These are phyloP conservation scores for Platyrinchus mystaceus DNA, from an alignment of 2,797 vertebrate genomes.

Conservation along the genomic window DNA sequence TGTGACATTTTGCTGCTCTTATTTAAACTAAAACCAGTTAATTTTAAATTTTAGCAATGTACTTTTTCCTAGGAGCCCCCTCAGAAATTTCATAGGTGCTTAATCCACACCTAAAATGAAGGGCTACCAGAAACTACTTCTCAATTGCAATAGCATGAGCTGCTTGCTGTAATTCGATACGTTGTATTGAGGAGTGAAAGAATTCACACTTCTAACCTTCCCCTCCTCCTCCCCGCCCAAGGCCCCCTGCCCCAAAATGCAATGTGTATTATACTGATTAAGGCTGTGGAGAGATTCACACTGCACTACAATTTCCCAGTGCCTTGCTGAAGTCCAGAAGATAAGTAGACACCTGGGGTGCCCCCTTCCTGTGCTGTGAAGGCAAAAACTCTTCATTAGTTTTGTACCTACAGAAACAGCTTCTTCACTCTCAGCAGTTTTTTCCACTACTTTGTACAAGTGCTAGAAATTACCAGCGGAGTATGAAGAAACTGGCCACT, in stretches of 20 bases:
- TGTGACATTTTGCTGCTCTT: not conserved
- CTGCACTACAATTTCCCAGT: not conserved
- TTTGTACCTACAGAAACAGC: slow-evolving; percentile 45
- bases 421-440: slow-evolving; percentile 61
- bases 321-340: slow-evolving; percentile 25
- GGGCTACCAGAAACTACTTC: not conserved
- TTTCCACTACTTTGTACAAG: slow-evolving; percentile 15
- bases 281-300: not conserved
- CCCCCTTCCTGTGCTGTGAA: not conserved
- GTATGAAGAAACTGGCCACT: slow-evolving; percentile 39
- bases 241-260: not conserved
- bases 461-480: slow-evolving; percentile 50
- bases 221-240: not conserved
- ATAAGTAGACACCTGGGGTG: slow-evolving; percentile 26
- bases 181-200: not conserved
- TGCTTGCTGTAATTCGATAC: not conserved
- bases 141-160: not conserved
- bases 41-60: not conserved
- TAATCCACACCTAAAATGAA: not conserved
- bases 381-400: slow-evolving; percentile 36
- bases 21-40: not conserved
- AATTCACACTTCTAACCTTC: slow-evolving; percentile 41
- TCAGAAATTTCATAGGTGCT: not conserved
- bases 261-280: slow-evolving; percentile 42
- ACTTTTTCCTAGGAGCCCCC: not conserved